These are phyloP conservation scores for Idaea dimidiata DNA, from an alignment of 2,888 invertebrate species.

Conservation along the genomic window DNA sequence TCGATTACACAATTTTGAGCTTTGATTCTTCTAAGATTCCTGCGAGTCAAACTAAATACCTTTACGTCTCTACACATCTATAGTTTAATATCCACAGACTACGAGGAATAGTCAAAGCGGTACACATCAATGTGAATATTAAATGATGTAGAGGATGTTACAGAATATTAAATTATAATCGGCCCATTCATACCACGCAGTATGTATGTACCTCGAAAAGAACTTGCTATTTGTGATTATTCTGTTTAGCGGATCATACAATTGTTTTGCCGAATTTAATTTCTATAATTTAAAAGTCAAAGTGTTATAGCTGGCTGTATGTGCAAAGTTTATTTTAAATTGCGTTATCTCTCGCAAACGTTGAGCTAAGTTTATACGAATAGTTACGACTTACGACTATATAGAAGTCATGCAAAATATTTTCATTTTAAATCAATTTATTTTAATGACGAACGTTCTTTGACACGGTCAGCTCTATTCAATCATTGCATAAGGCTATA, in stretches of 20 bases:
- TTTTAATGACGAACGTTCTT: not conserved
- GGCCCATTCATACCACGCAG: slow-evolving; percentile 4
- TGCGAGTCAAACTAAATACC: too few relatives aligned
- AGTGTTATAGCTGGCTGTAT: slow-evolving; percentile 6
- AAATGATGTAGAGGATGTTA: slow-evolving; percentile 16
- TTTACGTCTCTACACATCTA: not conserved
- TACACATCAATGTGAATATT: slow-evolving; percentile 16
- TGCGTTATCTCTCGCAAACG: not conserved
- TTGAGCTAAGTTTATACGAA: slow-evolving; percentile 1
- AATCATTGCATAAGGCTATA: not conserved
- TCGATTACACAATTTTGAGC: too few relatives aligned
- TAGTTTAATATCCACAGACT: slow-evolving; percentile 5
- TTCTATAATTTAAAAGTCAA: slow-evolving; percentile 18
- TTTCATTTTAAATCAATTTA: not conserved
- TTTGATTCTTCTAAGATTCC: too few relatives aligned
- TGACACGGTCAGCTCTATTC: not conserved
- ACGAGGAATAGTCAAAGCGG: slow-evolving; percentile 17
- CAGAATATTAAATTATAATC: slow-evolving; percentile 14
- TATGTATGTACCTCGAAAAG: not conserved
- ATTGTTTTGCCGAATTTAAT: slow-evolving; percentile 19
- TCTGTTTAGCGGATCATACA: slow-evolving; percentile 9
- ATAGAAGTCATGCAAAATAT: not conserved
- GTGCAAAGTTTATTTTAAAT: slow-evolving; percentile 2
- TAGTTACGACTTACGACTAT: not conserved
- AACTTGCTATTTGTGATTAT: slow-evolving; percentile 18